phyloP scores from a whole-genome alignment of 2,888 invertebrate genomes.

The Noctua janthe region DNA sequence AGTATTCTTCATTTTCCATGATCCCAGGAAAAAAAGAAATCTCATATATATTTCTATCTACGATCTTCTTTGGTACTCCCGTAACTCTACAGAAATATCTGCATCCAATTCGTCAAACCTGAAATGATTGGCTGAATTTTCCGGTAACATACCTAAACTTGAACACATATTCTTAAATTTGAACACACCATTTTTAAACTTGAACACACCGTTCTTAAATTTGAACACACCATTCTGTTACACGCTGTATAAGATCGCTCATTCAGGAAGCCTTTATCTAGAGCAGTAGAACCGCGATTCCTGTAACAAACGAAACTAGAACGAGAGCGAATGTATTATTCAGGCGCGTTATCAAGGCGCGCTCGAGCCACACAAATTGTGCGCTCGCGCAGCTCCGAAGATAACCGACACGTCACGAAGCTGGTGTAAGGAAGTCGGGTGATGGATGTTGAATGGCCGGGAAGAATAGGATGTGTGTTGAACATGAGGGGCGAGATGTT shows the following conservation, averaged over 20 bases:
- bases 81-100: neutral
- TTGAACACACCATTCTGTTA: neutral
- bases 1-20: neutral
- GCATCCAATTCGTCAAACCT: neutral
- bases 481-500: conserved; percentile 20
- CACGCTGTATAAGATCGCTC: neutral
- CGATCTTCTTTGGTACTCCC: neutral
- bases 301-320: conserved; percentile 78
- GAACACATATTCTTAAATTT: too few species aligned
- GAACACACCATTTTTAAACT: neutral
- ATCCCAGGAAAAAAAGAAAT: neutral
- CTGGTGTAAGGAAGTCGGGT: conserved; percentile 59
- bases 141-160: neutral
- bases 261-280: conserved; percentile 19
- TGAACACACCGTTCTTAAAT: neutral
- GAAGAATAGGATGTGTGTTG: conserved; percentile 52
- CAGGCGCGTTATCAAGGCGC: conserved; percentile 80
- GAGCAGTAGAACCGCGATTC: conserved; percentile 57
- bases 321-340: conserved; percentile 83
- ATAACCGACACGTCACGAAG: conserved; percentile 70
- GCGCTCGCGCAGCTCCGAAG: conserved; percentile 75
- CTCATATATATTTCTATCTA: neutral
- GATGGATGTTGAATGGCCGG: conserved; percentile 58
- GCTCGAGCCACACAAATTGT: conserved; percentile 86
- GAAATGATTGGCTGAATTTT: neutral